Percentiles rank a stretch among this genome's conserved stretches.
phyloP scores from a whole-genome alignment of 2,113 vertebrate genomes.

The Rhineura floridana region DNA sequence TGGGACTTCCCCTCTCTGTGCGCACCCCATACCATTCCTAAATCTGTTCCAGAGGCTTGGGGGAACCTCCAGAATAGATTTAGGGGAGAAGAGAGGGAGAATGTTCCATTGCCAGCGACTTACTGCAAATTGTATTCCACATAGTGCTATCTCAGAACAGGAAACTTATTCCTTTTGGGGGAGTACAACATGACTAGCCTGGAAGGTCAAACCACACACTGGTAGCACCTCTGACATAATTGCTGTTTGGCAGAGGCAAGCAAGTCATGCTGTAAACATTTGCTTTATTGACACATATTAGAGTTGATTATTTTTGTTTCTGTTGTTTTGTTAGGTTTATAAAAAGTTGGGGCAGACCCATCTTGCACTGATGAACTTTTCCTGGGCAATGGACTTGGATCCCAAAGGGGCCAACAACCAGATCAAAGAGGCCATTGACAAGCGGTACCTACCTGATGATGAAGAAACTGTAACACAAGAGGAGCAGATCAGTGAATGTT shows the following conservation, averaged over 20 bases:
- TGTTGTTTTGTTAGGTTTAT: constrained; percentile 85
- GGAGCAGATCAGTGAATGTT: constrained; percentile 83
- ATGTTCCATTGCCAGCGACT: too few relatives aligned
- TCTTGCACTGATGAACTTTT: constrained; percentile 98
- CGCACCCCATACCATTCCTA: too few relatives aligned
- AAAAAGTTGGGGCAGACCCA: constrained; percentile 98
- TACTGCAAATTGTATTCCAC: too few relatives aligned
- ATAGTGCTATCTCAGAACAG: too few relatives aligned
- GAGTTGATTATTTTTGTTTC: neutral
- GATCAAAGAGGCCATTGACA: constrained; percentile 99
- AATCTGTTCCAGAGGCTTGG: too few relatives aligned
- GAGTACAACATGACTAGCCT: neutral
- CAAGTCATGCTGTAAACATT: neutral
- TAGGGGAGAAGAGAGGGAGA: too few relatives aligned
- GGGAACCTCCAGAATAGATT: too few relatives aligned
- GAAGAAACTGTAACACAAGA: constrained; percentile 88
- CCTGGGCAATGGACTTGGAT: constrained; percentile 99
- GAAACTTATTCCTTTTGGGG: neutral
- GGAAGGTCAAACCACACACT: neutral
- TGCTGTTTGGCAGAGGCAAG: neutral
- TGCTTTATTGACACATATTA: neutral
- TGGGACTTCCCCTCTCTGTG: too few relatives aligned
- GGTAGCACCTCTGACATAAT: neutral
- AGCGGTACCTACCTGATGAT: constrained; percentile 97
- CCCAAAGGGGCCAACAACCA: constrained; percentile 99